phyloP scores from a whole-genome alignment of 2,797 vertebrate species.

The Myotis vivesi region DNA sequence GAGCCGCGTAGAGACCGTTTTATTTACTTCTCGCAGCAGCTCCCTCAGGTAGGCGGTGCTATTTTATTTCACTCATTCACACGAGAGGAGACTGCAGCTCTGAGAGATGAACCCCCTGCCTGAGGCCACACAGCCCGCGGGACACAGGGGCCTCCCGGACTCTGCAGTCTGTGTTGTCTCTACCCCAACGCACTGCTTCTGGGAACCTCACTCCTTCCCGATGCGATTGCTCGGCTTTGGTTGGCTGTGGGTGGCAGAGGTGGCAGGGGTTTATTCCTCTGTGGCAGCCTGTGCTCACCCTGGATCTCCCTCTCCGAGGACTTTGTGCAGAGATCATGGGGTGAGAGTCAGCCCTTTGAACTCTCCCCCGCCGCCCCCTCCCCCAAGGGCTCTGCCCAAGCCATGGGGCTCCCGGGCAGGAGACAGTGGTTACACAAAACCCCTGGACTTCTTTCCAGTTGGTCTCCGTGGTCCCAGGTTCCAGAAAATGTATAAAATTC shows the following conservation, averaged over 20 bases:
- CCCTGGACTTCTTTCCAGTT: background rate
- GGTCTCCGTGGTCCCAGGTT: background rate
- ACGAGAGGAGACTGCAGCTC: background rate
- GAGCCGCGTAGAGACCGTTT: background rate
- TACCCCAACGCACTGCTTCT: rapidly evolving
- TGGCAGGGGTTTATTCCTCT: background rate
- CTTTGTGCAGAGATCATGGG: background rate
- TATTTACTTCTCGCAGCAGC: background rate
- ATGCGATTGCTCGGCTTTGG: background rate
- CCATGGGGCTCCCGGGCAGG: background rate
- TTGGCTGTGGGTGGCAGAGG: background rate
- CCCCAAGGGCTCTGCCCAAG: background rate
- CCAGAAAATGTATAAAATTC: no score
- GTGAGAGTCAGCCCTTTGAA: background rate
- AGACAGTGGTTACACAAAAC: background rate
- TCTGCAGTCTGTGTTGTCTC: background rate
- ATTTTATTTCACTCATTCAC: background rate
- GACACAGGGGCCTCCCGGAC: no score
- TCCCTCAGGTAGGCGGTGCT: background rate
- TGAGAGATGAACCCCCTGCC: background rate
- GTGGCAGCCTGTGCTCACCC: background rate
- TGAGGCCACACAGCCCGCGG: background rate
- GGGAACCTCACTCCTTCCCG: background rate
- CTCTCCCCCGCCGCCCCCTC: no score
- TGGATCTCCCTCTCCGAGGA: background rate